Conservation (phyloP, 2,797 vertebrate genomes). For the Falco columbarius region DNA sequence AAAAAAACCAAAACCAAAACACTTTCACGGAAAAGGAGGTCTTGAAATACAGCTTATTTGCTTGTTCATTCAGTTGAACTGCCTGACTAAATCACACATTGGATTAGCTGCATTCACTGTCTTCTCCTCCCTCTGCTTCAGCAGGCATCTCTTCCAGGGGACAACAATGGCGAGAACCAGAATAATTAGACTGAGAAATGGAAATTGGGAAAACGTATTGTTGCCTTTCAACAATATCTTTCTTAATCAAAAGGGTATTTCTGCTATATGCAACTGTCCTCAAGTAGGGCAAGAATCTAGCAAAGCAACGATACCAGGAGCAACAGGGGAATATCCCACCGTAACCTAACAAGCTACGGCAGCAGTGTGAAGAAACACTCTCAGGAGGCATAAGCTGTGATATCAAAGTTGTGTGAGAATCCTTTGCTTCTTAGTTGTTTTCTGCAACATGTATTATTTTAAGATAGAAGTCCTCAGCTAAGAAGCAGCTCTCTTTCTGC, state of each 20-base stretch:
- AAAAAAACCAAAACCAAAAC: background rate
- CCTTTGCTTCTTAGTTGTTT: background rate
- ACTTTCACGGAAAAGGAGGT: background rate
- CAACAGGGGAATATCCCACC: background rate
- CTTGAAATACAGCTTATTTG: background rate
- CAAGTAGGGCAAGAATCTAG: background rate
- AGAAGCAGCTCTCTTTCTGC: background rate
- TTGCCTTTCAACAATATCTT: background rate
- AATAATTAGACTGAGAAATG: background rate
- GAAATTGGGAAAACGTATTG: background rate
- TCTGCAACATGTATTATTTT: background rate
- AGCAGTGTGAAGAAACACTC: background rate
- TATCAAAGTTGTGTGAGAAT: background rate
- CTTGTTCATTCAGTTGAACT: background rate
- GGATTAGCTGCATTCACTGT: background rate
- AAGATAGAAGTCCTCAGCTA: background rate
- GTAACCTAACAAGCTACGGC: background rate
- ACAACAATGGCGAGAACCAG: background rate
- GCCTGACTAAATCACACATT: background rate
- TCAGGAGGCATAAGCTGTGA: background rate
- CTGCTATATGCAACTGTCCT: background rate
- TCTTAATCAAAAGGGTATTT: background rate
- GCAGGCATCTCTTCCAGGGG: background rate
- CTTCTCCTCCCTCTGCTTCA: background rate
- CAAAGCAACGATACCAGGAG: background rate